Evolutionary conservation across 2,113 vertebrate species (phyloP).

Genomic region (Rostratula benghalensis): DNA sequence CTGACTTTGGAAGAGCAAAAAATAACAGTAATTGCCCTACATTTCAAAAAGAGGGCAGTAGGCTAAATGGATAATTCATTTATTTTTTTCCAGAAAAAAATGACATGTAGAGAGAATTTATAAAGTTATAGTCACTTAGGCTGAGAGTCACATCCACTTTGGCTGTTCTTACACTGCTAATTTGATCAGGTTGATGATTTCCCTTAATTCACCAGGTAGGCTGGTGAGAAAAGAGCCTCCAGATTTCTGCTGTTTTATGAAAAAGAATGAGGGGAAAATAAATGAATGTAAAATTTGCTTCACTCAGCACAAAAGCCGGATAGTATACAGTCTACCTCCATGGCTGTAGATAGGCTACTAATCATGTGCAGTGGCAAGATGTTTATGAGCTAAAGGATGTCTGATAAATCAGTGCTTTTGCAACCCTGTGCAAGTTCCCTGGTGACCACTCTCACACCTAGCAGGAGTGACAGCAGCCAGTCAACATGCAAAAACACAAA

Average conservation of each 20-base stretch:
- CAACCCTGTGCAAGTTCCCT: neutral
- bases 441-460: neutral
- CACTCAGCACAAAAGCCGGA: neutral
- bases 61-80: conserved; percentile 34
- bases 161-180: conserved; percentile 50
- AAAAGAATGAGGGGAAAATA: conserved; percentile 45
- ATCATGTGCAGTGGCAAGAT: neutral
- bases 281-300: neutral
- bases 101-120: neutral
- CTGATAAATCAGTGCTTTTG: neutral
- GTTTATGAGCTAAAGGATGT: neutral
- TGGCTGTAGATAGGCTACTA: neutral
- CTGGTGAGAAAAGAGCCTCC: conserved; percentile 8
- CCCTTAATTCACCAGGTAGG: conserved; percentile 51
- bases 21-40: neutral
- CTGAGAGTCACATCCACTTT: conserved; percentile 32
- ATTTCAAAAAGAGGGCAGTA: conserved; percentile 44
- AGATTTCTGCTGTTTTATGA: conserved; percentile 31
- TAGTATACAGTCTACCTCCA: neutral
- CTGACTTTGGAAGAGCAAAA: neutral
- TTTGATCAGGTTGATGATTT: conserved; percentile 57
- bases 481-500: neutral
- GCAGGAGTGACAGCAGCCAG: neutral
- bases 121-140: neutral
- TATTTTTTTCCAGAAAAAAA: conserved; percentile 18